Percentiles rank a stretch among this genome's conserved stretches.
Evolutionary conservation across 1,140 invertebrate genomes (phyloP).

Genomic region (Ips nitidus): DNA sequence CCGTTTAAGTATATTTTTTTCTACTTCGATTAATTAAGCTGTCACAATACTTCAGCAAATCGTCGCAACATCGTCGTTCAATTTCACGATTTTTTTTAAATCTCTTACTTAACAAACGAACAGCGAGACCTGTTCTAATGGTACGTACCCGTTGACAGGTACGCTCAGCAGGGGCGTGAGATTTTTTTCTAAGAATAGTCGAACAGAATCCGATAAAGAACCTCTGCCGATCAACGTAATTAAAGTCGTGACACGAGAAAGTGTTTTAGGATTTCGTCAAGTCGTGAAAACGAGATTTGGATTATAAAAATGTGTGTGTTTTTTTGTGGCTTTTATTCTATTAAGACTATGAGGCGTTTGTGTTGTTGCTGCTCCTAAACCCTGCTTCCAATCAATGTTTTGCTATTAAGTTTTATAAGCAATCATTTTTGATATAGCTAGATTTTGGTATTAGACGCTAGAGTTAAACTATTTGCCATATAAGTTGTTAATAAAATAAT

Average conservation of each 20-base stretch:
- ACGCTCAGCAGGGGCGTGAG: conserved; percentile 24
- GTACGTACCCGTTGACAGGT: conserved; percentile 18
- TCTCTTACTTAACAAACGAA: conserved; percentile 6
- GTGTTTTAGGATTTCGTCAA: conserved; percentile 18
- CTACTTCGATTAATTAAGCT: conserved; percentile 23
- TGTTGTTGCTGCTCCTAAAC: no score
- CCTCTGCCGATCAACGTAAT: conserved; percentile 16
- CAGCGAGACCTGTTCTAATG: conserved; percentile 15
- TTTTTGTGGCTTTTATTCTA: not conserved
- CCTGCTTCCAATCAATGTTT: no score
- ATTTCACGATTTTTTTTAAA: conserved; percentile 21
- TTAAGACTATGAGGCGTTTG: no score
- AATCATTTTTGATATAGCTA: no score
- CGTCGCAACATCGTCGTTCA: conserved; percentile 12
- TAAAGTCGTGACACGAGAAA: conserved; percentile 25
- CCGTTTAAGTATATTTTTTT: not conserved
- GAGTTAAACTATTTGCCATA: no score
- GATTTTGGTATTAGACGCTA: no score
- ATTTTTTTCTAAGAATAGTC: conserved; percentile 14
- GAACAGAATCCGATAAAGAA: conserved; percentile 22
- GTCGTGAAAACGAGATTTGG: conserved; percentile 19
- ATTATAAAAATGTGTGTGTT: conserved; percentile 19
- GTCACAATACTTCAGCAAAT: conserved; percentile 28
- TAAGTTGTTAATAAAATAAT: no score
- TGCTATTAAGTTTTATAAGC: no score